Evolutionary conservation across 1,140 invertebrate genomes (phyloP), one percentile per base, ranked within the genome.

Genomic region (Zaprionus nigranus): DNA sequence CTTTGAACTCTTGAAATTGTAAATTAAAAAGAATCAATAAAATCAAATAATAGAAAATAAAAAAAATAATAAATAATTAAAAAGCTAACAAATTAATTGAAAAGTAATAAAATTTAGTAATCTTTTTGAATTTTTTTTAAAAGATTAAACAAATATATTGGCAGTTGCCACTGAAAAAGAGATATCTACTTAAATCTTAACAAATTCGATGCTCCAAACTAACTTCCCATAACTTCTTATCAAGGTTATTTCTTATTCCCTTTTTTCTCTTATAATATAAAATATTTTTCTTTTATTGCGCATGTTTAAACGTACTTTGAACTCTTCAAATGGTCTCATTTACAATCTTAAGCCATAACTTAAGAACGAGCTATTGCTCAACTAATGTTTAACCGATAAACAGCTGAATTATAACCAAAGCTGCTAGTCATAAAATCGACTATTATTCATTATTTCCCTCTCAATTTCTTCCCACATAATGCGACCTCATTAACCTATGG

Each of bases 381-480:
- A 75, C 59, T 91, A 87, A 46, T 70, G 66, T 22, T 69, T n/a
- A 58, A 66, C 67, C 57, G 46, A 77, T 79, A 77, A 90, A 84
- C 40, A 80, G 60, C 38, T 66, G 66, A 73, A 57, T 38, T 49
- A 70, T 70, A 34, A 51, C 59, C 17, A 12, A 69, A 70, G 53
- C 26, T 58, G 24, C 62, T 75, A 54, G 53, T 63, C 69, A 72
- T 87, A 80, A 87, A 83, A 65, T 59, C 62, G 46, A 49, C 49
- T 36, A 81, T 71, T 73, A 79, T 68, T 88, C 75, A 84, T 84
- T 76, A 76, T 82, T 82, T 76, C 54, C 65, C 43, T 81, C 51
- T 83, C 54, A 56, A 66, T 65, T 85, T 60, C n/a, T 17, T 49
- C 22, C 30, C 46, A 9, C 26, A 95, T 60, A 72, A 54, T 76